Conservation (phyloP, 2,797 vertebrate species). For the Furcifer pardalis region DNA sequence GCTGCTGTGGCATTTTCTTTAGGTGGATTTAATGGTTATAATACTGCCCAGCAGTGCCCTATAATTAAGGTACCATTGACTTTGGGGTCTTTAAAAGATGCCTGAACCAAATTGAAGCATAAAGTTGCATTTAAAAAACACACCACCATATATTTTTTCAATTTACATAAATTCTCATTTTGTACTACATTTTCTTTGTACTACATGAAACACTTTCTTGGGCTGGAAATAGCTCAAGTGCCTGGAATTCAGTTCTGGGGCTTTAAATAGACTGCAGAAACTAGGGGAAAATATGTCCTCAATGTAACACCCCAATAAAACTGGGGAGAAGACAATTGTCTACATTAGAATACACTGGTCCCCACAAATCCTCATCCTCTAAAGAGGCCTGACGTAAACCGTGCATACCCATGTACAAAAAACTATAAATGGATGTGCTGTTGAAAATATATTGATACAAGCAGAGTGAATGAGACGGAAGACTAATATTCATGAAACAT, state of each 20-base stretch:
- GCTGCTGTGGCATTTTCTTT: constrained; percentile 14
- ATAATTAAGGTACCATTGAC: constrained; percentile 23
- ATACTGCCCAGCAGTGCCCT: not conserved
- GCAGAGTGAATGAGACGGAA: not conserved
- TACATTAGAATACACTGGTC: too few species aligned
- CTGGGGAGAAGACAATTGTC: too few species aligned
- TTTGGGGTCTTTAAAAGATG: not conserved
- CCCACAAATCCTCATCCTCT: too few species aligned
- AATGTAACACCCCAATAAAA: too few species aligned
- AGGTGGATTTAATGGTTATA: constrained; percentile 27
- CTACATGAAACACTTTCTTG: too few species aligned
- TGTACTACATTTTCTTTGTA: too few species aligned
- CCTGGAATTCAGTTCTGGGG: too few species aligned
- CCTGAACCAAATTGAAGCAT: constrained; percentile 8
- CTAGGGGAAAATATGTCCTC: not conserved
- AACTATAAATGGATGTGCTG: not conserved
- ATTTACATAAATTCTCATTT: not conserved
- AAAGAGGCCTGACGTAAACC: too few species aligned
- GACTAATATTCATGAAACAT: not conserved
- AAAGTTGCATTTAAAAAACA: not conserved
- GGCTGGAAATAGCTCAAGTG: too few species aligned
- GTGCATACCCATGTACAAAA: not conserved
- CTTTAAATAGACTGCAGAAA: not conserved
- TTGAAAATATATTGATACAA: not conserved
- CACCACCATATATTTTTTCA: not conserved